These are phyloP conservation scores for Mamestra configurata DNA, from an alignment of 1,140 invertebrate genomes.

Conservation along the genomic window DNA sequence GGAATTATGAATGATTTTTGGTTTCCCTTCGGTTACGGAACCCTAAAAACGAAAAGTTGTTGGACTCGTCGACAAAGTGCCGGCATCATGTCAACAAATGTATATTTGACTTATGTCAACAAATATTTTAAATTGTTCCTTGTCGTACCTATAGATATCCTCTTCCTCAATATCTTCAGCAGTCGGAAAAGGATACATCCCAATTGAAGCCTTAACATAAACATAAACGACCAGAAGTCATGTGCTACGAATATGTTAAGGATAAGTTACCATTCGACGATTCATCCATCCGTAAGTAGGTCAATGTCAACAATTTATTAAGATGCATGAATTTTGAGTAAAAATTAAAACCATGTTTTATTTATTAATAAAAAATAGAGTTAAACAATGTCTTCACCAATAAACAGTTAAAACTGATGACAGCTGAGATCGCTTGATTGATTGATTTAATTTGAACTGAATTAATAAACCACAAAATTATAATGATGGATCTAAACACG, in stretches of 20 bases:
- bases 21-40: no score
- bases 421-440: background rate
- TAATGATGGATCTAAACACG: background rate
- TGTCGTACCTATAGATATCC: no score
- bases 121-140: background rate
- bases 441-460: background rate
- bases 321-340: background rate
- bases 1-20: no score
- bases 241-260: slow-evolving; percentile 14
- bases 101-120: background rate
- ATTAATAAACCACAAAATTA: slow-evolving; percentile 10
- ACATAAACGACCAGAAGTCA: background rate
- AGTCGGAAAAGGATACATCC: background rate
- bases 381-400: background rate
- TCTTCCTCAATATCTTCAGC: background rate
- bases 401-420: background rate
- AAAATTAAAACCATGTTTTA: background rate
- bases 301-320: background rate
- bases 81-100: no score
- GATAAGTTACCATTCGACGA: background rate
- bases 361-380: background rate
- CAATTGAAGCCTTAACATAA: background rate
- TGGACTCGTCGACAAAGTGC: no score
- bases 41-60: no score
- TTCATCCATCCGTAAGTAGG: no score